Evolutionary conservation across 2,113 vertebrate species (phyloP), one percentile per base, ranked within the genome.

Genomic region (Xenotilapia flavipinnis): DNA sequence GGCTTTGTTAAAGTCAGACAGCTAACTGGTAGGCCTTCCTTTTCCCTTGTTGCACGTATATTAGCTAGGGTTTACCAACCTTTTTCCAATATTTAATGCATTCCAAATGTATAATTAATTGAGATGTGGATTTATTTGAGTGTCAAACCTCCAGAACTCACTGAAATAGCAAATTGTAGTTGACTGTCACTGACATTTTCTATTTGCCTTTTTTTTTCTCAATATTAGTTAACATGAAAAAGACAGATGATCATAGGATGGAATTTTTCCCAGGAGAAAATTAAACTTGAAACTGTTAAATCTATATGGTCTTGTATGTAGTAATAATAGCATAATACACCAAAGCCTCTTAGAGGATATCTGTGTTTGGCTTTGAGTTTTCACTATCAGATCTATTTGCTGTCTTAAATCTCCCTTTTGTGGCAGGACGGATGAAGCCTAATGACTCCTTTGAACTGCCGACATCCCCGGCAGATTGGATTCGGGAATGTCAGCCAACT

Each of bases 401-500:
- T 88, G 90, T 94, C 93, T 95, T 94, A 97, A 95, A 93, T 94
- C 91, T 96, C 95, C 45, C 58, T 84, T 79, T 95, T 96, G 86
- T 91, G 86, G 54, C 40, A 9, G 51, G 91, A 77, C 84, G 89
- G 89, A 84, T 83, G 91, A 91, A 93, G 47, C 77, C 80, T 94
- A 91, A 90, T 95, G 92, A 96, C 89, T 95, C 86, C 93, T 96
- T 95, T 94, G 92, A 92, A 28, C 93, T 15, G 81, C 47, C 51
- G 91, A 89, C 92, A 85, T 92, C 89, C 83, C 86, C 86, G 15
- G 89, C 88, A 68, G 79, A 93, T 86, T 85, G 95, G 95, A 94
- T 96, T 96, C 89, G 95, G 96, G 95, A 95, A 95, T 94, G 94
- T 96, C 95, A 96, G 90, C 91, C 93, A 93, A 94, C 96, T 97